These are phyloP conservation scores for Saccostrea echinata DNA, from an alignment of 1,140 invertebrate species.

Conservation along the genomic window DNA sequence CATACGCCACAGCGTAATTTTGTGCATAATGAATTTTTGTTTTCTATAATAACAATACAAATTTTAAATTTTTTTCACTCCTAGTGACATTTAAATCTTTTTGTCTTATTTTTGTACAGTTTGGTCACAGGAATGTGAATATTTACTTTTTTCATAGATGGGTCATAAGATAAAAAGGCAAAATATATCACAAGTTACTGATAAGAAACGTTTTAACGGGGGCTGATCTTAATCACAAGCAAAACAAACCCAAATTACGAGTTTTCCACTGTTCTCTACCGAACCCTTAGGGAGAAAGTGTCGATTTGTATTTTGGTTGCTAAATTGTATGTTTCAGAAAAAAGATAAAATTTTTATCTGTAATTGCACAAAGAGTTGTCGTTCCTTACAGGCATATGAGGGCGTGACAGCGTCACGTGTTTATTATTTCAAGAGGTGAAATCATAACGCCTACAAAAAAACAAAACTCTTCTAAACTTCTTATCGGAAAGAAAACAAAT, in stretches of 20 bases:
- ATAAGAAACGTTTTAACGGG: constrained; percentile 22
- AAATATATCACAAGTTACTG: constrained; percentile 19
- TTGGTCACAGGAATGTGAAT: not conserved
- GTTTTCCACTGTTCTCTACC: constrained; percentile 12
- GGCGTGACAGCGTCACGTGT: not conserved
- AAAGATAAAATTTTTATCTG: constrained; percentile 28
- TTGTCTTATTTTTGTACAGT: not conserved
- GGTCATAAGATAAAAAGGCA: not conserved
- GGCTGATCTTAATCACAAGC: constrained; percentile 18
- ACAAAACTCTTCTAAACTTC: not conserved
- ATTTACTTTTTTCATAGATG: constrained; percentile 8
- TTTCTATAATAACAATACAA: too few relatives aligned
- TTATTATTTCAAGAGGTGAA: constrained; percentile 4
- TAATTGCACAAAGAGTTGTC: not conserved
- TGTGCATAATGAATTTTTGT: too few relatives aligned
- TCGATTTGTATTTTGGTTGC: constrained; percentile 4
- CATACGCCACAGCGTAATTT: too few relatives aligned
- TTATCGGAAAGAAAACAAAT: constrained; percentile 4
- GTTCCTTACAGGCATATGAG: constrained; percentile 1
- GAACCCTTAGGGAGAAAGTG: constrained; percentile 14
- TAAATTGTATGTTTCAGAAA: constrained; percentile 21
- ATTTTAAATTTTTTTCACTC: not conserved
- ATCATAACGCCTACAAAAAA: not conserved
- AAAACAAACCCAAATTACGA: not conserved
- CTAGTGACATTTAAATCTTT: not conserved